These are phyloP conservation scores for Apomyelois bistriatella DNA, from an alignment of 2,888 invertebrate genomes.

Conservation along the genomic window DNA sequence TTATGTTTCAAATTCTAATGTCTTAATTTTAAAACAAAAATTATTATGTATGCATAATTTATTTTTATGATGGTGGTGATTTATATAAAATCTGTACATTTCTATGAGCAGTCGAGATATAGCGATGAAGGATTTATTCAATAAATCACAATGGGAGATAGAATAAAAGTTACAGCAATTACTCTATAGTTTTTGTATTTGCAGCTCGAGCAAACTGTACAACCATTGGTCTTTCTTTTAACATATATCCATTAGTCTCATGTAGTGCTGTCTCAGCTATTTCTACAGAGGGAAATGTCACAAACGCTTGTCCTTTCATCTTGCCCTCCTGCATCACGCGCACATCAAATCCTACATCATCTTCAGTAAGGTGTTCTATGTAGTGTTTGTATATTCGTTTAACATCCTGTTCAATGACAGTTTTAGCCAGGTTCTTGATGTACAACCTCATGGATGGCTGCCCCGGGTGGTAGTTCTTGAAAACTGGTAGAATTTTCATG, in stretches of 20 bases:
- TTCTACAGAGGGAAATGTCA: conserved; percentile 86
- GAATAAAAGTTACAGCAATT: conserved; percentile 19
- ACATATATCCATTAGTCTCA: conserved; percentile 92
- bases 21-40: too few species aligned
- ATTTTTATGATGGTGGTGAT: too few species aligned
- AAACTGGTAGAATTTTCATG: conserved; percentile 87
- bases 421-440: conserved; percentile 93
- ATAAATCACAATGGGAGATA: too few species aligned
- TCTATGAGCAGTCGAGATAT: too few species aligned
- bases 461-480: conserved; percentile 92
- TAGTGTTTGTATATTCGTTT: conserved; percentile 88
- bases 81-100: too few species aligned
- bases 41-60: too few species aligned
- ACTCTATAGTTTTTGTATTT: conserved; percentile 61
- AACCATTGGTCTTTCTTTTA: conserved; percentile 94
- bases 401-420: conserved; percentile 86
- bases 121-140: too few species aligned
- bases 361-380: conserved; percentile 53
- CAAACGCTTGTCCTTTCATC: conserved; percentile 98
- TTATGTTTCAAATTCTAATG: too few species aligned
- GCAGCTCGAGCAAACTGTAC: conserved; percentile 87
- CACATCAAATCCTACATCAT: conserved; percentile 81
- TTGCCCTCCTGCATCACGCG: conserved; percentile 95
- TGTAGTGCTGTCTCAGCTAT: conserved; percentile 86
- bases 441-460: conserved; percentile 91